phyloP scores from a whole-genome alignment of 2,888 invertebrate species.

The Dryobotodes eremita region DNA sequence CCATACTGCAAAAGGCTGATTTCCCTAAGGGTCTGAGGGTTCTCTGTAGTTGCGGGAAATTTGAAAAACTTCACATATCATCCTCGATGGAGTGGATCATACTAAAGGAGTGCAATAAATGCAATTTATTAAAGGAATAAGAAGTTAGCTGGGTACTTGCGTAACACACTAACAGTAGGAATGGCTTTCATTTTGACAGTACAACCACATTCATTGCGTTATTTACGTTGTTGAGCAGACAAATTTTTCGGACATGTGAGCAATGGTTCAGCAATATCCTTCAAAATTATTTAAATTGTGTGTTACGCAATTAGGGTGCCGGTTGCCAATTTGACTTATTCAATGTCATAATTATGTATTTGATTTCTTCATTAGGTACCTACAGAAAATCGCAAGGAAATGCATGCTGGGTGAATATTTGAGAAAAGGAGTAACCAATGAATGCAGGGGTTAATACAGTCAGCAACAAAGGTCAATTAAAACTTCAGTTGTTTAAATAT shows the following conservation, averaged over 20 bases:
- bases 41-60: slow-evolving; percentile 27
- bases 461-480: not conserved
- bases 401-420: not conserved
- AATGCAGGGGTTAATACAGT: not conserved
- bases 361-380: not conserved
- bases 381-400: not conserved
- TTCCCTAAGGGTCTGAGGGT: slow-evolving; percentile 46
- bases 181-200: no score
- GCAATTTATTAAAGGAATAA: slow-evolving; percentile 25
- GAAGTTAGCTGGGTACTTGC: not conserved
- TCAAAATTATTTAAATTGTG: no score
- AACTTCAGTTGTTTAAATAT: no score
- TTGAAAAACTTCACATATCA: slow-evolving; percentile 30
- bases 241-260: no score
- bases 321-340: not conserved
- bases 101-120: slow-evolving; percentile 37
- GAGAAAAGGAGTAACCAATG: not conserved
- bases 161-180: no score
- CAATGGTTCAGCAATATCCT: no score
- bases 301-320: no score
- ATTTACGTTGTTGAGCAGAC: no score
- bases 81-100: slow-evolving; percentile 9
- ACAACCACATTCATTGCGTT: no score
- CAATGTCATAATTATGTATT: not conserved
- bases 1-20: slow-evolving; percentile 51